Evolutionary conservation across 2,113 vertebrate genomes (phyloP).

Genomic region (Gorsachius goisagi): DNA sequence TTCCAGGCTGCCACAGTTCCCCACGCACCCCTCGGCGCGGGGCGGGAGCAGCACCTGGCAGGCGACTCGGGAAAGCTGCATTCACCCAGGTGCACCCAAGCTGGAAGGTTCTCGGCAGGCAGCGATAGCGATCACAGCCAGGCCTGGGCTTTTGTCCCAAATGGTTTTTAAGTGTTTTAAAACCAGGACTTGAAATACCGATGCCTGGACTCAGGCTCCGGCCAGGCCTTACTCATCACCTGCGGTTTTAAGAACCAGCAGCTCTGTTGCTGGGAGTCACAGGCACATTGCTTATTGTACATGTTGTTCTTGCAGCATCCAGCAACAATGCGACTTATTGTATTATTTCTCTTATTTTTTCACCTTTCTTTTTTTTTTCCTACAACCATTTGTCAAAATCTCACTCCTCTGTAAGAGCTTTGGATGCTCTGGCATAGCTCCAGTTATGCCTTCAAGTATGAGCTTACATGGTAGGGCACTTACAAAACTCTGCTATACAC

Average conservation of each 20-base stretch:
- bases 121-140: not conserved
- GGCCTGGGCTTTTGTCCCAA: not conserved
- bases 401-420: not conserved
- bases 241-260: not conserved
- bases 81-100: not conserved
- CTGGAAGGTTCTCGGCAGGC: not conserved
- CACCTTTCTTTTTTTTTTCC: not conserved
- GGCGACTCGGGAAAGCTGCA: fast-evolving
- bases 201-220: not conserved
- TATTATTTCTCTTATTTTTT: not conserved
- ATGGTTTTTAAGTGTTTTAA: not conserved
- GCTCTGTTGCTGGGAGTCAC: not conserved
- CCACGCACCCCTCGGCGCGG: fast-evolving
- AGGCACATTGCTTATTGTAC: not conserved
- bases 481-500: not conserved
- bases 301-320: not conserved
- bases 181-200: not conserved
- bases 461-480: not conserved
- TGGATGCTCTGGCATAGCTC: not conserved
- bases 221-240: not conserved
- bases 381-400: not conserved
- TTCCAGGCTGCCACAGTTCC: not conserved
- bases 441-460: not conserved
- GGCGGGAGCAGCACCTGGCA: not conserved
- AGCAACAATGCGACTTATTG: not conserved